A percentile compares a stretch with the other conserved stretches of the same genome.
These are phyloP conservation scores for Luffia ferchaultella DNA, from an alignment of 2,888 invertebrate genomes.

Conservation along the genomic window DNA sequence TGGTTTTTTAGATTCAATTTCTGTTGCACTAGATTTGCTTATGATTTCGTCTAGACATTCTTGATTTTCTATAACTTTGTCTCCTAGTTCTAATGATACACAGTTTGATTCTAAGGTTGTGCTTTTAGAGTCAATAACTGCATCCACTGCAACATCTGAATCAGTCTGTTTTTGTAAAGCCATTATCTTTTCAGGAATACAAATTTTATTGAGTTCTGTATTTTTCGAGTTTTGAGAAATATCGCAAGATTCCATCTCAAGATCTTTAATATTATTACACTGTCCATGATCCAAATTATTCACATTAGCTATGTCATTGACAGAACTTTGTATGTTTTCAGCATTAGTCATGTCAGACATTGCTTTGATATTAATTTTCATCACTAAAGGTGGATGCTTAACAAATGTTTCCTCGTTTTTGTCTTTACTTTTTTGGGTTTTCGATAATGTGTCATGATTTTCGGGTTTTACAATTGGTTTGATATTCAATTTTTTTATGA, in stretches of 20 bases:
- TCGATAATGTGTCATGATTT: slow-evolving; percentile 25
- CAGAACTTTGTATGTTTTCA: slow-evolving; percentile 1
- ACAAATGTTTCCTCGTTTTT: slow-evolving; percentile 23
- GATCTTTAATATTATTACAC: background rate
- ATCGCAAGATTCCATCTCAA: background rate
- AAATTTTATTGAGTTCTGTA: background rate
- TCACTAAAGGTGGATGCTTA: slow-evolving; percentile 49
- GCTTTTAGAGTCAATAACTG: no score
- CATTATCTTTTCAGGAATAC: background rate
- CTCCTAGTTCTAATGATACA: background rate
- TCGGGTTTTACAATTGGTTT: slow-evolving; percentile 59
- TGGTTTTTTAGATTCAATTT: background rate
- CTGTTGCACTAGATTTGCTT: no score
- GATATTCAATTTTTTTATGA: slow-evolving; percentile 53
- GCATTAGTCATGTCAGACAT: slow-evolving; percentile 13
- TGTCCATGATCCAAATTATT: slow-evolving; percentile 3
- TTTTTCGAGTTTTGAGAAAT: background rate
- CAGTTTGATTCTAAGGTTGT: background rate
- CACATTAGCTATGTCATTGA: slow-evolving; percentile 12
- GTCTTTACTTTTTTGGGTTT: slow-evolving; percentile 21
- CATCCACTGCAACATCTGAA: no score
- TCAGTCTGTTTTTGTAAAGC: background rate
- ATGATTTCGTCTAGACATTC: slow-evolving; percentile 3
- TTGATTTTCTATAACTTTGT: background rate
- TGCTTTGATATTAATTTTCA: slow-evolving; percentile 56